Conservation (phyloP, 2,797 vertebrate species). For the Platyrinchus mystaceus region DNA sequence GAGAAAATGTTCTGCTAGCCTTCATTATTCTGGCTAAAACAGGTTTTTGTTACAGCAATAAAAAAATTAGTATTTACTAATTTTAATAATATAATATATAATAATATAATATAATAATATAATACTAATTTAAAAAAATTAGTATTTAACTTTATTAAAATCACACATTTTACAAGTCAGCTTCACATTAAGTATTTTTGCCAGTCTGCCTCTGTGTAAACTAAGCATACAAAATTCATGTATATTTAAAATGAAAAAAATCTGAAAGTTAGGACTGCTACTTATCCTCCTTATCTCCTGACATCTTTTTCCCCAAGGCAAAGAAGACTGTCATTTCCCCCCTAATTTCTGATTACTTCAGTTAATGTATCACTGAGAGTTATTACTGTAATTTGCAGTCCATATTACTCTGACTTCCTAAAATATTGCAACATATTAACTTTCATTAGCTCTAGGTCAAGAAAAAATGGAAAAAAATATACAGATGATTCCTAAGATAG, state of each 20-base stretch:
- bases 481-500: background rate
- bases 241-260: background rate
- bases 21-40: background rate
- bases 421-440: background rate
- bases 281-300: background rate
- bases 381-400: background rate
- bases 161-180: background rate
- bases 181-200: background rate
- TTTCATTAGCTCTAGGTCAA: background rate
- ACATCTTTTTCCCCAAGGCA: background rate
- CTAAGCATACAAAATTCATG: background rate
- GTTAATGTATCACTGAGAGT: background rate
- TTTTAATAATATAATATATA: too few relatives aligned
- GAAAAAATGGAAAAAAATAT: background rate
- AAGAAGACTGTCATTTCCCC: background rate
- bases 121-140: rapidly evolving
- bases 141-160: background rate
- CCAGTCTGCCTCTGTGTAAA: background rate
- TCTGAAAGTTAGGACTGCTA: background rate
- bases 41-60: background rate
- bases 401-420: background rate
- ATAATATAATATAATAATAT: too few relatives aligned
- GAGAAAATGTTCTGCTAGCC: background rate
- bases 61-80: background rate
- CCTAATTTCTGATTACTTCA: background rate